A percentile compares a stretch with the other conserved stretches of the same genome.
phyloP scores from a whole-genome alignment of 2,888 invertebrate species.

The Melanchra persicariae region DNA sequence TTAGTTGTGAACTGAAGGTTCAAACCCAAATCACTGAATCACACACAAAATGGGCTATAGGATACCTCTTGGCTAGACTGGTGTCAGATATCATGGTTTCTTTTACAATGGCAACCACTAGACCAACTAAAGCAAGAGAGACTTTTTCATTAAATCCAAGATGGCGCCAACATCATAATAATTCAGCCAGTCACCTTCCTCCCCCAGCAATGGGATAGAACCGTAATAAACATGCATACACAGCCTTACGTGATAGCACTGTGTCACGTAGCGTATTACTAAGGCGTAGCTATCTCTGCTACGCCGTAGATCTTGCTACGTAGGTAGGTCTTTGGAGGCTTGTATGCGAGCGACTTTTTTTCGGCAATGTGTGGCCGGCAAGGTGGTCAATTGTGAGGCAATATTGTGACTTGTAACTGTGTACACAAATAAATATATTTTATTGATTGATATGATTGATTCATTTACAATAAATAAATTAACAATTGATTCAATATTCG shows the following conservation, averaged over 20 bases:
- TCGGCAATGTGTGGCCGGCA: not conserved
- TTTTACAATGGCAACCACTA: too few relatives aligned
- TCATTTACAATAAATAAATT: too few relatives aligned
- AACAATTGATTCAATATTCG: too few relatives aligned
- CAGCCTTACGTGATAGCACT: slow-evolving; percentile 53
- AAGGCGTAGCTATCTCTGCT: slow-evolving; percentile 55
- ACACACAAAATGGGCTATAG: too few relatives aligned
- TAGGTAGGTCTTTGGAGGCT: slow-evolving; percentile 17
- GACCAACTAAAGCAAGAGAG: not conserved
- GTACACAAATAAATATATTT: too few relatives aligned
- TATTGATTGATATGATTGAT: too few relatives aligned
- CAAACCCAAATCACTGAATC: not conserved
- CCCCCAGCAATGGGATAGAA: slow-evolving; percentile 41
- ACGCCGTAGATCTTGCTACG: slow-evolving; percentile 55
- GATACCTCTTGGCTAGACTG: too few relatives aligned
- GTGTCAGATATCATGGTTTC: too few relatives aligned
- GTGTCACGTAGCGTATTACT: slow-evolving; percentile 65
- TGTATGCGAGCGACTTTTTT: not conserved
- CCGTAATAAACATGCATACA: slow-evolving; percentile 58
- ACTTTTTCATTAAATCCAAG: slow-evolving; percentile 25
- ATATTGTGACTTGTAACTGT: too few relatives aligned
- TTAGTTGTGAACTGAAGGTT: not conserved
- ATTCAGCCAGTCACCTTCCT: slow-evolving; percentile 28
- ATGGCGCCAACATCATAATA: slow-evolving; percentile 31
- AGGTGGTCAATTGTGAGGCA: not conserved